phyloP scores from a whole-genome alignment of 2,797 vertebrate genomes.

The Tadarida brasiliensis region DNA sequence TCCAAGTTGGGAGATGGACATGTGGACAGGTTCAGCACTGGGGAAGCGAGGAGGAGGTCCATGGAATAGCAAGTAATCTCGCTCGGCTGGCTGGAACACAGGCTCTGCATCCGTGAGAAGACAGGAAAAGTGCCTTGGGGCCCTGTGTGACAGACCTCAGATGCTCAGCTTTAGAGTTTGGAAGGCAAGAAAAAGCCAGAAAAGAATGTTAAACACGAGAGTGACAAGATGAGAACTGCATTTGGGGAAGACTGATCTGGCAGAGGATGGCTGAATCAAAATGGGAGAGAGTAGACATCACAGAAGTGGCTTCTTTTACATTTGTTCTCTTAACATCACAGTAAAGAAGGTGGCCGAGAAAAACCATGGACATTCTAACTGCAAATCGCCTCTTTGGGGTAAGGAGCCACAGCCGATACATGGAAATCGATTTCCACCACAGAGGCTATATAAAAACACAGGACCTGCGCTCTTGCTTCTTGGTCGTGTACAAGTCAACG shows the following conservation, averaged over 20 bases:
- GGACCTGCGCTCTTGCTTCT: not conserved
- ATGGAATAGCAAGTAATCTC: not conserved
- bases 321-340: not conserved
- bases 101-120: not conserved
- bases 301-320: constrained; percentile 5
- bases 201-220: constrained; percentile 21
- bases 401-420: not conserved
- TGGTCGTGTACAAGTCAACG: not conserved
- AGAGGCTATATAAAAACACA: not conserved
- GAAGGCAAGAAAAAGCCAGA: not conserved
- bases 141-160: not conserved
- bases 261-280: not conserved
- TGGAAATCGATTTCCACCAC: not conserved
- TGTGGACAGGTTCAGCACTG: not conserved
- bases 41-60: not conserved
- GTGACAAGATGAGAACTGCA: not conserved
- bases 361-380: not conserved
- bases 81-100: not conserved
- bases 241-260: not conserved
- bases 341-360: not conserved
- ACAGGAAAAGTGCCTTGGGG: not conserved
- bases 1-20: not conserved
- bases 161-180: not conserved
- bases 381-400: not conserved
- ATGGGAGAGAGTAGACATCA: not conserved